Conservation (phyloP, 2,888 invertebrate genomes). For the Protonemura montana region DNA sequence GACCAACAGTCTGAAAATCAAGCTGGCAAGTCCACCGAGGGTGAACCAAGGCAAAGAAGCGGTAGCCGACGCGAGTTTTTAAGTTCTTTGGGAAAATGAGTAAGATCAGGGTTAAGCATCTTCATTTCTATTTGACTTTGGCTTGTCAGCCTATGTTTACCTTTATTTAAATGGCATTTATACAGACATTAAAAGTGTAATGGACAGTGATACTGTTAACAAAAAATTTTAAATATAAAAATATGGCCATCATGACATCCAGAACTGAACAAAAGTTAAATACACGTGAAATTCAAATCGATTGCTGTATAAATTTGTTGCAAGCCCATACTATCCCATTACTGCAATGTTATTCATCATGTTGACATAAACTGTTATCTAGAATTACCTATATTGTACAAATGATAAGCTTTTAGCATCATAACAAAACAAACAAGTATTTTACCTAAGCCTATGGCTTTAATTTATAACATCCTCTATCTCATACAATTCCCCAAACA, state of each 20-base stretch:
- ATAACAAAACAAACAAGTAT: slow-evolving; percentile 7
- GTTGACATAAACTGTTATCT: neutral
- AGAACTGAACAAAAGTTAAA: neutral
- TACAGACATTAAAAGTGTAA: neutral
- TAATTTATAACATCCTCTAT: neutral
- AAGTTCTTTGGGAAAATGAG: neutral
- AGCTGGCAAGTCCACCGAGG: neutral
- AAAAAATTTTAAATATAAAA: neutral
- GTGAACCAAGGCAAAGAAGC: neutral
- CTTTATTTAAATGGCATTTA: neutral
- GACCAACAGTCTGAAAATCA: neutral
- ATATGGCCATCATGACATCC: neutral
- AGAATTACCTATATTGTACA: neutral
- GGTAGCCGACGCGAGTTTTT: neutral
- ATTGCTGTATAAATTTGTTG: neutral
- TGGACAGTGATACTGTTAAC: neutral
- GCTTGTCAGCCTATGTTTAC: neutral
- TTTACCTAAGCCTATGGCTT: neutral
- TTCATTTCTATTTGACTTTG: neutral
- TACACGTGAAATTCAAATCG: neutral
- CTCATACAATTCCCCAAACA: neutral
- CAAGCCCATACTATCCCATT: neutral
- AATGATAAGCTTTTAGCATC: neutral
- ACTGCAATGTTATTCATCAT: neutral
- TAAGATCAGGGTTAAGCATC: neutral